Evolutionary conservation across 2,797 vertebrate species (phyloP).

Genomic region (Smutsia gigantea): DNA sequence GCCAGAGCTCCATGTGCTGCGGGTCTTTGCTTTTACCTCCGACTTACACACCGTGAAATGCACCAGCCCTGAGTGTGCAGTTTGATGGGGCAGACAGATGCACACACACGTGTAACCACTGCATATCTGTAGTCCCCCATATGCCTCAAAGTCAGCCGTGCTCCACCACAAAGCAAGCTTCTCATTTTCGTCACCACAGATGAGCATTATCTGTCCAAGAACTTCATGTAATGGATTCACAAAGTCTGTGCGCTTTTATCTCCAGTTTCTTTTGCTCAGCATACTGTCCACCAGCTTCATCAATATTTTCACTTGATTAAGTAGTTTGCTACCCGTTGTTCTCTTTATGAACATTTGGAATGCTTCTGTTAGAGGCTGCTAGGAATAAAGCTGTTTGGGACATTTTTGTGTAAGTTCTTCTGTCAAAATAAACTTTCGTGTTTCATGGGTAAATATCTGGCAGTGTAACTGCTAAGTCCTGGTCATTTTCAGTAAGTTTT

Average conservation of each 20-base stretch:
- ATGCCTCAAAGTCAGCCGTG: background rate
- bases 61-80: background rate
- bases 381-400: background rate
- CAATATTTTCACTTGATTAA: fast-evolving
- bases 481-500: background rate
- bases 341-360: background rate
- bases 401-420: background rate
- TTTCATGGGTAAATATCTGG: background rate
- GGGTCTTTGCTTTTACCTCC: background rate
- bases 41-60: background rate
- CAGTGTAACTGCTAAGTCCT: too few relatives aligned
- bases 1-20: background rate
- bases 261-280: background rate
- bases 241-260: fast-evolving
- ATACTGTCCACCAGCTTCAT: fast-evolving
- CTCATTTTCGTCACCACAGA: fast-evolving
- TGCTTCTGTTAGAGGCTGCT: background rate
- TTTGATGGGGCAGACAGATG: background rate
- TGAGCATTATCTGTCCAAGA: background rate
- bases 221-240: fast-evolving
- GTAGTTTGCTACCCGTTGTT: fast-evolving
- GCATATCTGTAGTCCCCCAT: too few relatives aligned
- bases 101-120: background rate
- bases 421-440: background rate
- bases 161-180: background rate